Conservation (phyloP, 2,797 vertebrate species). For the Pantherophis alleghaniensis region DNA sequence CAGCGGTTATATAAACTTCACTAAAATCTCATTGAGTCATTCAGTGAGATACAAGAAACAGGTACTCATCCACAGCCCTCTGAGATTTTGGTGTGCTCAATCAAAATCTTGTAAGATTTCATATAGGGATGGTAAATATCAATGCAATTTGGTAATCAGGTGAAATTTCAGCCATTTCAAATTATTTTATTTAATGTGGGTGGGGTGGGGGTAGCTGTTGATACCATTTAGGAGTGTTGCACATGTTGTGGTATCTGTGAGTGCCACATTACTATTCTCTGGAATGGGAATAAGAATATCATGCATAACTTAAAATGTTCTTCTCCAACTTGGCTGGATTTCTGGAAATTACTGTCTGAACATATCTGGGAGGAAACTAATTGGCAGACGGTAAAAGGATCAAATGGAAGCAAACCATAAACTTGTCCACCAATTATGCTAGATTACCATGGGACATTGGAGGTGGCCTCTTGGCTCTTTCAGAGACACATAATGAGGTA, state of each 20-base stretch:
- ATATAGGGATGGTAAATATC: background rate
- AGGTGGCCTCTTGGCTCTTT: background rate
- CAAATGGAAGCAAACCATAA: background rate
- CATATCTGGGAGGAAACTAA: background rate
- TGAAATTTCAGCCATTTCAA: background rate
- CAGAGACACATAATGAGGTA: background rate
- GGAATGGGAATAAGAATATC: background rate
- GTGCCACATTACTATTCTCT: background rate
- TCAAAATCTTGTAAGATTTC: background rate
- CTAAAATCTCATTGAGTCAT: background rate
- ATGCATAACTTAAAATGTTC: background rate
- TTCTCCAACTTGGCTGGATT: background rate
- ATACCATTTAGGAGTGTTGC: background rate
- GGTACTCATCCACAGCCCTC: background rate
- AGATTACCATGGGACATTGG: background rate
- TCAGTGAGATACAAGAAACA: background rate
- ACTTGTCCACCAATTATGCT: background rate
- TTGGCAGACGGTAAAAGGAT: background rate
- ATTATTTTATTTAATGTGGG: background rate
- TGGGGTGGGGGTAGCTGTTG: background rate
- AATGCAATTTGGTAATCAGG: background rate
- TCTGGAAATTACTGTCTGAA: background rate
- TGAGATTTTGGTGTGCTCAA: background rate
- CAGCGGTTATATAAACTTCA: background rate
- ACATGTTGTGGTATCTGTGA: background rate